phyloP scores from a whole-genome alignment of 2,797 vertebrate species.

The Sylvilagus floridanus region DNA sequence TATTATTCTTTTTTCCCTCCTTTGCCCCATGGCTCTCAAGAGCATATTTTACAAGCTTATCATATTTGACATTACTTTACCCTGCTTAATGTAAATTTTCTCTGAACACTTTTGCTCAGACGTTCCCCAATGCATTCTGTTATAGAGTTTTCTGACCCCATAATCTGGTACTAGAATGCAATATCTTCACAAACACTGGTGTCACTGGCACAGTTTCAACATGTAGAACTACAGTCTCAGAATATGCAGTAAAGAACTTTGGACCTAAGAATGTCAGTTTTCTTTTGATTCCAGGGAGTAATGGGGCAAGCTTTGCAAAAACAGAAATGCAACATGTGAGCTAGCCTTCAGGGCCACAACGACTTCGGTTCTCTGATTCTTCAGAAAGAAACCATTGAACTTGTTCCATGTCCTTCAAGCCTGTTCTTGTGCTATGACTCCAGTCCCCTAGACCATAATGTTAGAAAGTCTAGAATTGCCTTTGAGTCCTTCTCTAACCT shows the following conservation, averaged over 20 bases:
- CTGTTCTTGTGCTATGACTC: not conserved
- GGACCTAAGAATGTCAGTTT: not conserved
- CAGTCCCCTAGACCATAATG: not conserved
- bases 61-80: conserved; percentile 36
- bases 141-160: not conserved
- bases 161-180: not conserved
- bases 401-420: not conserved
- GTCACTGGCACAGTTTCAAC: not conserved
- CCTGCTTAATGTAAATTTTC: not conserved
- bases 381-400: not conserved
- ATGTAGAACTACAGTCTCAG: not conserved
- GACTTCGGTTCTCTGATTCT: not conserved
- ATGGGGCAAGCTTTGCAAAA: conserved; percentile 3
- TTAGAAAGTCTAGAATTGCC: not conserved
- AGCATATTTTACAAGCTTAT: not conserved
- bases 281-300: not conserved
- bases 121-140: not conserved
- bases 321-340: fast-evolving
- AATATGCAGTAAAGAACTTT: not conserved
- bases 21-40: not conserved
- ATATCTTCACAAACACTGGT: not conserved
- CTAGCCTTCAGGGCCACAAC: not conserved
- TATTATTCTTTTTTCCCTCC: not conserved
- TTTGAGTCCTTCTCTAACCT: not conserved
- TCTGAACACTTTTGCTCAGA: not conserved